Evolutionary conservation across 2,888 invertebrate species (phyloP), one percentile per base, ranked within the genome.

Genomic region (Patella caerulea): DNA sequence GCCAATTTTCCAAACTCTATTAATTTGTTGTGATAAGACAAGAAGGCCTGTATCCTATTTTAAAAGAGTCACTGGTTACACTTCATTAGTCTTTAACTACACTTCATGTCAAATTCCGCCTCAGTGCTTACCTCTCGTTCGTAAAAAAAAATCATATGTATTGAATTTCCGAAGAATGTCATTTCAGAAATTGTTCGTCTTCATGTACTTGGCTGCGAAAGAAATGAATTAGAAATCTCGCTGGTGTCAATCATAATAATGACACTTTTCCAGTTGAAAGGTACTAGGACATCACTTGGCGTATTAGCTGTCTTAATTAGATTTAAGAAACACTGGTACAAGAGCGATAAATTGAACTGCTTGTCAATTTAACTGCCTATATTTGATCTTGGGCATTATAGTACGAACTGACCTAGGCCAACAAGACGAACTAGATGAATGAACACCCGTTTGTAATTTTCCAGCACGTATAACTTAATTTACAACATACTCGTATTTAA

Each of bases 291-390:
- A 65, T 24, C 19, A 24, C 19, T 24, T 24, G 24, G 19, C 24
- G 24, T 65, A 65, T 65, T 65, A 65, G 65, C 24, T 19, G 19
- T 65, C 65, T 65, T 65, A 65, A 65, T 65, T 65, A 65, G 65
- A 65, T 65, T 65, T 19, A 65, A 65, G 65, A 4, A 24, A 65
- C 65, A 65, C 14, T 65, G 24, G 65, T 65, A 65, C 24, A 65
- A 65, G 65, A 24, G 65, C 65, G 65, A 65, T 65, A 14, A 24
- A 65, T 65, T 14, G 65, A 65, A 65, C 65, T 12, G 65, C 65
- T 65, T 65, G 65, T 65, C 65, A 65, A 19, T 24, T 65, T 65
- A 65, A 65, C 65, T 65, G 45, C 45, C 45, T 45, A 45, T 45
- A 45, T 45, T 45, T 45, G 45, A 45, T 45, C 45, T 45, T 45